phyloP scores from a whole-genome alignment of 2,888 invertebrate genomes.

The Steromphala cineraria region DNA sequence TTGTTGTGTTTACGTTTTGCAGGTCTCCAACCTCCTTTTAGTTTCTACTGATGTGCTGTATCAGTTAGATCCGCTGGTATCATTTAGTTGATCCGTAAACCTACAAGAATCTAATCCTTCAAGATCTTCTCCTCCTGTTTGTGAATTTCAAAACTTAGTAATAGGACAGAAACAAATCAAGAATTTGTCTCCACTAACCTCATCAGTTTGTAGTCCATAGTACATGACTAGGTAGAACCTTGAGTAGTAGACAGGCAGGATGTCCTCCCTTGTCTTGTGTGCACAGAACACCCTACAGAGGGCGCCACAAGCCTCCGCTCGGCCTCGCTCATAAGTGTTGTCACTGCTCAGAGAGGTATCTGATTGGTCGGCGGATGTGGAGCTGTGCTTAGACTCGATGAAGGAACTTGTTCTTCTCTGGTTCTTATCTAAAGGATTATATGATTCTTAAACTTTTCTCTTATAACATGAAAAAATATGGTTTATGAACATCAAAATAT shows the following conservation, averaged over 20 bases:
- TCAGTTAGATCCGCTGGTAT: too few relatives aligned
- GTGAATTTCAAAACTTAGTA: too few relatives aligned
- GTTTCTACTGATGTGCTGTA: too few relatives aligned
- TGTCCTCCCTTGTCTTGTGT: conserved; percentile 94
- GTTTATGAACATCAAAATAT: background rate
- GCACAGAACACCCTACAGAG: conserved; percentile 96
- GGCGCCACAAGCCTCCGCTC: conserved; percentile 96
- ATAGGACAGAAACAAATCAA: too few relatives aligned
- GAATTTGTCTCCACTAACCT: conserved; percentile 33
- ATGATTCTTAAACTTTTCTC: background rate
- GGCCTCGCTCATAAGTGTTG: conserved; percentile 79
- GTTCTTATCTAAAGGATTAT: conserved; percentile 35
- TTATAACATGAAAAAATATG: background rate
- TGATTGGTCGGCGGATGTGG: conserved; percentile 57
- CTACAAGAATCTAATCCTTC: too few relatives aligned
- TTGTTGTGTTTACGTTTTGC: too few relatives aligned
- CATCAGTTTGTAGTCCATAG: conserved; percentile 85
- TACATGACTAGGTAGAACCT: conserved; percentile 94
- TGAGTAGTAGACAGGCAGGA: conserved; percentile 92
- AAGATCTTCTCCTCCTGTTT: too few relatives aligned
- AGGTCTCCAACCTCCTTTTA: too few relatives aligned
- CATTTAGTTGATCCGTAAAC: too few relatives aligned
- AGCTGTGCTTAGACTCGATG: conserved; percentile 67
- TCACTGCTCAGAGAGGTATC: conserved; percentile 50
- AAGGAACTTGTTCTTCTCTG: conserved; percentile 68